Base-by-base conservation (phyloP, 2,113 vertebrate species). In the Ornithorhynchus anatinus region DNA sequence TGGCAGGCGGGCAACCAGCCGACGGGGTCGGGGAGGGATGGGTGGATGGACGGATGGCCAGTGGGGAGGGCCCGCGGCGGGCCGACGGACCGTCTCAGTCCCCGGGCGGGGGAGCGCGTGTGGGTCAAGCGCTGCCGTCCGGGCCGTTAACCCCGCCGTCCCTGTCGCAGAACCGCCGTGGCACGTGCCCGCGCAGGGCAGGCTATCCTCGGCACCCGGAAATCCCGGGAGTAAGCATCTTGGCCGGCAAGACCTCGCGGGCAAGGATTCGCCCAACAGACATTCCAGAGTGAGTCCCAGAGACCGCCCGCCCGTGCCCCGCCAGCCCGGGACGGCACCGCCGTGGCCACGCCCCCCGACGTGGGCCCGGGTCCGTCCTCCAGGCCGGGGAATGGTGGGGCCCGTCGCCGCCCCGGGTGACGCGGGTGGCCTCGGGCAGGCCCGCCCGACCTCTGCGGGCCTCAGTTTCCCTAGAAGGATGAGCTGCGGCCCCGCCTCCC, bases 181-280 rank as follows among this genome's bases (percentile, higher is more conserved):
- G 96, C 96, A 97, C 48, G 90, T 97, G 42, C 95, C 96, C 0
- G 90, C 77, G 1, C 89, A 91, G 17, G 79, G 92, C 7, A 88
- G 95, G 47, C 82, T 91, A 17, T 87, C 92, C 0, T 82, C 78
- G 22, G 15, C 80, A 72, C 58, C 56, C 32, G 92, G 81, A 75
- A 85, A 68, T 54, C 90, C 87, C 1, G 59, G 77, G 13, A 92
- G 81, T 88, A 96, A 95, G 69, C 91, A 94, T 31, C 3, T 84
- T 3, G 53, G 86, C 84, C 87, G 94, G 77, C 95, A 95, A 88
- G 96, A 98, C 9, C 23, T 86, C 12, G 82, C 87, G 0, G 94
- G 94, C 53, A 97, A 96, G 83, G 96, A 96, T 27, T 96, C 96
- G 43, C 96, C 96, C 69, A 95, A 95, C 90, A 90, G 95, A 35